Evolutionary conservation across 2,888 invertebrate species (phyloP), one percentile per base, ranked within the genome.

Genomic region (Scelioninae gen. 1): DNA sequence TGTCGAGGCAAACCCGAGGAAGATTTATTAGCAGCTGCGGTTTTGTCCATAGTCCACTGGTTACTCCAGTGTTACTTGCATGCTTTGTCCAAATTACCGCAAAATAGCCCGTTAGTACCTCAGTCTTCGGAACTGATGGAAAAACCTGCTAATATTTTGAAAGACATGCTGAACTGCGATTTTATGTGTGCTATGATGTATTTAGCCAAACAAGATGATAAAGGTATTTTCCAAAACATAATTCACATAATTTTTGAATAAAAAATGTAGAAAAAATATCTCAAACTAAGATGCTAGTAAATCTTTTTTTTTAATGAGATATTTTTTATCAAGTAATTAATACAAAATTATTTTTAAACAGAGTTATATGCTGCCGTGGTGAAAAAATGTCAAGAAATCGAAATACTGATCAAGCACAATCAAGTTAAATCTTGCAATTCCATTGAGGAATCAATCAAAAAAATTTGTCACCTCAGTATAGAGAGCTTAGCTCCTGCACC

Each of bases 1-100:
- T 96, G 94, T 88, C 94, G 96, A 82, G 96, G 96, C 0, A 97
- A 97, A 93, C 95, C 97, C 72, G 98, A 98, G 90, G 98, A 98
- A 92, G 95, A 96, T 86, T 94, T 97, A 13, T 92, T 97, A n/a
- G 96, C 97, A 0, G 95, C 95, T 69, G 95, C 97, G 1, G 94
- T 98, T n/a, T 94, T 97, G 13, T 96, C 96, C 0, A 94, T 97
- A 49, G 95, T 96, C 0, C 93, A 95, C 86, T 97, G 97, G 97
- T 93, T 97, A 43, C 92, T 97, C 43, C 96, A 96, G 91, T 96
- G 97, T 66, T 95, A 96, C 86, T 90, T 93, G 58, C 93, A 94
- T 74, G 88, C 92, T 0, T 81, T 93, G n/a, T 93, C 93, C 23
- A 93, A 93, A 82, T 81, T 90, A 75, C 88, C 89, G 2, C 92